These are phyloP conservation scores for Miltochrista miniata DNA, from an alignment of 2,888 invertebrate species.

Conservation along the genomic window DNA sequence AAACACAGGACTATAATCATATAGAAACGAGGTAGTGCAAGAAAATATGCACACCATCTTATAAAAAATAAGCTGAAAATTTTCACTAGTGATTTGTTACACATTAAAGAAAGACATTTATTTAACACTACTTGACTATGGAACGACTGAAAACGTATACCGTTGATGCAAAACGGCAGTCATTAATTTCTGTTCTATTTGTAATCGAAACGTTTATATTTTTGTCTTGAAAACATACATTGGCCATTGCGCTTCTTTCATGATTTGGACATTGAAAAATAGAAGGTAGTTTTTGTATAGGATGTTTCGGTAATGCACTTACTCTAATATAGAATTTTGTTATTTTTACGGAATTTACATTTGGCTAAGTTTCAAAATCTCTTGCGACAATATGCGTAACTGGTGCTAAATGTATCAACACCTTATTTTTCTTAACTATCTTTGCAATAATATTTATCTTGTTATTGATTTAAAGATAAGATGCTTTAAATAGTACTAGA, in stretches of 20 bases:
- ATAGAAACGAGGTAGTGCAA: no score
- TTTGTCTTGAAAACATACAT: background rate
- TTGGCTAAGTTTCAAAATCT: conserved; percentile 45
- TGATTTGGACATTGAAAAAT: background rate
- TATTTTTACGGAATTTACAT: conserved; percentile 20
- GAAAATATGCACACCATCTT: no score
- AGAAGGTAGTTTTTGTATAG: background rate
- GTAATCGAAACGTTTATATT: background rate
- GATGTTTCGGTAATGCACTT: background rate
- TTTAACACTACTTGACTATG: no score
- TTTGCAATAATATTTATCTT: no score
- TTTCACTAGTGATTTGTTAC: no score
- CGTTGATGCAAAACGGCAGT: no score
- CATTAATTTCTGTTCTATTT: background rate
- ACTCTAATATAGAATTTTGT: conserved; percentile 7
- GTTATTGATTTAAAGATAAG: no score
- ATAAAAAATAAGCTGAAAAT: no score
- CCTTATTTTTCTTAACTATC: no score
- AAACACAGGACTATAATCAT: no score
- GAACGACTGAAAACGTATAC: no score
- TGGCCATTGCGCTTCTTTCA: background rate
- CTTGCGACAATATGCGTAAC: conserved; percentile 22
- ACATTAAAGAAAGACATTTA: background rate
- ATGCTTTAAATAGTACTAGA: no score
- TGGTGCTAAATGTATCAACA: conserved; percentile 30